A percentile compares a stretch with the other conserved stretches of the same genome.
These are phyloP conservation scores for Chaetura pelagica DNA, from an alignment of 2,113 vertebrate species.

Conservation along the genomic window DNA sequence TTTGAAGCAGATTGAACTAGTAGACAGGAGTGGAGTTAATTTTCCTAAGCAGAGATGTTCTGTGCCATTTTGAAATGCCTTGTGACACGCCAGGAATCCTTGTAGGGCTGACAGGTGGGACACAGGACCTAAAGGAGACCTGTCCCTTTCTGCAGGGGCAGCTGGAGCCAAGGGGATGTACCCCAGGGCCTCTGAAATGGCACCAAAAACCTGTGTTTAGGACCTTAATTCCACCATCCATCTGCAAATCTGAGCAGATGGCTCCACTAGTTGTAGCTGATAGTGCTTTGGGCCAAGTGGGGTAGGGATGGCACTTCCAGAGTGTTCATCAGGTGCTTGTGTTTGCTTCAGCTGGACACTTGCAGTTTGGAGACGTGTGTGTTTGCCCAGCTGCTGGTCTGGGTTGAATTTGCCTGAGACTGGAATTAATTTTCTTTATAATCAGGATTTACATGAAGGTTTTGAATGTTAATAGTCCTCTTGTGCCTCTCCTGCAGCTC, in stretches of 20 bases:
- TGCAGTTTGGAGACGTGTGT: neutral
- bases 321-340: neutral
- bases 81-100: neutral
- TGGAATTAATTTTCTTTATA: slow-evolving; percentile 26
- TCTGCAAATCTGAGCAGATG: neutral
- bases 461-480: neutral
- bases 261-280: neutral
- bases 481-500: neutral
- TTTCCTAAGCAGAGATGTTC: neutral
- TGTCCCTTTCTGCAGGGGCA: neutral
- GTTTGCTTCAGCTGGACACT: accelerated
- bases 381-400: neutral
- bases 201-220: neutral
- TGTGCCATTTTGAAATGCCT: neutral
- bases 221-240: neutral
- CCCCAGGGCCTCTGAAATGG: neutral
- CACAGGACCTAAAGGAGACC: neutral
- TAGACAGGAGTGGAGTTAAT: neutral
- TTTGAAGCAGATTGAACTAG: neutral
- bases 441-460: neutral
- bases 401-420: neutral
- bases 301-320: neutral
- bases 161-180: neutral
- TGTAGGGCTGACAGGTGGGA: neutral
- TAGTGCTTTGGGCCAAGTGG: neutral